A percentile compares a stretch with the other conserved stretches of the same genome.
Conservation (phyloP, 2,113 vertebrate genomes). For the Varanus salvator region DNA sequence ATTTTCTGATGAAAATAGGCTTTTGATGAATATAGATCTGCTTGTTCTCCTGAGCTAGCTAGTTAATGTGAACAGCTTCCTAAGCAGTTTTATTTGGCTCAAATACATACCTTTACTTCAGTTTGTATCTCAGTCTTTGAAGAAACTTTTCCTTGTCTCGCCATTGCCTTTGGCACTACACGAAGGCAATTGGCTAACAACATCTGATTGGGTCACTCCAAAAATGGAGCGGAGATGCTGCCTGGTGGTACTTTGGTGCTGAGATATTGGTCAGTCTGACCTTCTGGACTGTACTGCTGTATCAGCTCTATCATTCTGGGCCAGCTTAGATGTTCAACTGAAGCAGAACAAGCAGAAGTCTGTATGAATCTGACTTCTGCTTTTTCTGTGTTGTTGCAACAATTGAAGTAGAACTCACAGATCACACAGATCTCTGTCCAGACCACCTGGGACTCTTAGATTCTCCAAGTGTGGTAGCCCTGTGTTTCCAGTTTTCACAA, state of each 20-base stretch:
- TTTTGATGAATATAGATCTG: not conserved
- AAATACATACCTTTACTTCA: not conserved
- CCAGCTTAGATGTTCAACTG: not conserved
- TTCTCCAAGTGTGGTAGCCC: not conserved
- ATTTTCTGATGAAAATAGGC: not conserved
- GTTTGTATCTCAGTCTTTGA: not conserved
- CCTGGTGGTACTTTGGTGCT: not conserved
- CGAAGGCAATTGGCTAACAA: not conserved
- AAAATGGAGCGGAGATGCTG: not conserved
- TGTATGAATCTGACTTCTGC: not conserved
- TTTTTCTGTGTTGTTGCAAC: not conserved
- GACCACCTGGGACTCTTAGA: not conserved
- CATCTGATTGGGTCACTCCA: not conserved
- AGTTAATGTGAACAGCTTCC: not conserved
- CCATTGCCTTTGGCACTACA: not conserved
- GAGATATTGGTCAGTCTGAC: not conserved
- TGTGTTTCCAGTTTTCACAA: not conserved
- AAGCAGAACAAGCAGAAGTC: not conserved
- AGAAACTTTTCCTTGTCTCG: not conserved
- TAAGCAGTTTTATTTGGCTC: not conserved
- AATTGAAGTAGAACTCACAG: not conserved
- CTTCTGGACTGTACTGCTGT: not conserved
- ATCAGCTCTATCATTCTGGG: not conserved
- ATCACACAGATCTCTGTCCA: not conserved
- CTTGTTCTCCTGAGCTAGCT: not conserved